Conservation (phyloP, 1,140 invertebrate species). For the Mercenaria mercenaria region DNA sequence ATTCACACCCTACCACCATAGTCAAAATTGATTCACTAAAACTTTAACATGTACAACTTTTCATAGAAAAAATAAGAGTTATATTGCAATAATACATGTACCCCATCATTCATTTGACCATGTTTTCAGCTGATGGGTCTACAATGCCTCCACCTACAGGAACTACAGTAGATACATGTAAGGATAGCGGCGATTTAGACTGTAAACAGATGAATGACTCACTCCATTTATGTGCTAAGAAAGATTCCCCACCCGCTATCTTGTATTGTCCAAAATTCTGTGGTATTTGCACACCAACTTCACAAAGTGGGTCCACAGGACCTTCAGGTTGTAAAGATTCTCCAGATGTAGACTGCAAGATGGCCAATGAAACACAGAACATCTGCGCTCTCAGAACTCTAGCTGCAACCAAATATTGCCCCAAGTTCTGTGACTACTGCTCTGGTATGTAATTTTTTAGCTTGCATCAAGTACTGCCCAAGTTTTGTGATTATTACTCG, state of each 20-base stretch:
- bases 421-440: constrained; percentile 55
- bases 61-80: too few relatives aligned
- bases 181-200: constrained; percentile 37
- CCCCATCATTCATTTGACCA: too few relatives aligned
- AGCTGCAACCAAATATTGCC: constrained; percentile 34
- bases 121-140: constrained; percentile 34
- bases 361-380: constrained; percentile 47
- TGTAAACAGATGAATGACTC: constrained; percentile 48
- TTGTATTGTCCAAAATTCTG: constrained; percentile 59
- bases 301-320: too few relatives aligned
- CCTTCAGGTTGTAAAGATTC: constrained; percentile 11
- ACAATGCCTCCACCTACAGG: constrained; percentile 45
- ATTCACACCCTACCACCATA: too few relatives aligned
- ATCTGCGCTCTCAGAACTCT: constrained; percentile 45
- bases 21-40: too few relatives aligned
- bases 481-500: neutral
- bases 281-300: constrained; percentile 22
- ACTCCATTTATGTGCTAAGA: constrained; percentile 7
- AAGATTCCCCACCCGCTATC: constrained; percentile 31
- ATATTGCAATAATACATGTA: too few relatives aligned
- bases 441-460: constrained; percentile 1
- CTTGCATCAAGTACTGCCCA: too few relatives aligned
- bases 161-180: constrained; percentile 39
- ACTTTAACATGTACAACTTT: too few relatives aligned
- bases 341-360: constrained; percentile 50